Base-by-base conservation (phyloP, 2,888 invertebrate species). In the Drosophila pegasa region DNA sequence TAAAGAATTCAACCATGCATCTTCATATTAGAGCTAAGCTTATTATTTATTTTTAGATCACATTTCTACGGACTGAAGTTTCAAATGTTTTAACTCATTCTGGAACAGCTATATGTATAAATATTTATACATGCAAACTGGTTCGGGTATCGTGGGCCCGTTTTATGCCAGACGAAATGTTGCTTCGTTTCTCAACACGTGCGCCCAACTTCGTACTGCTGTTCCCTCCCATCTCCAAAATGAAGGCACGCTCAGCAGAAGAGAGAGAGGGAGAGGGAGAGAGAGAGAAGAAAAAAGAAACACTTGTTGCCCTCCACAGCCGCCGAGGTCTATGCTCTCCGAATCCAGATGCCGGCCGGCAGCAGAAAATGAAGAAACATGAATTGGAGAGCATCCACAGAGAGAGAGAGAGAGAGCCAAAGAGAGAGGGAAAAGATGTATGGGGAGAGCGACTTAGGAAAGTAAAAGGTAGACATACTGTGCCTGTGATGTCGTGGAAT, bases 281-380 rank as follows among this genome's bases (percentile, higher is more conserved):
- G 38, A 12, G 25, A 22, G 9, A 57, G 57, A 78, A 69, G 65
- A 63, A 70, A 63, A 41, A 50, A 16, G 57, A 75, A 77, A 58
- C 75, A 74, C 75, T 77, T 79, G 70, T 76, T 79, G 66, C 66
- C 60, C 64, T 75, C 57, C 4, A 16, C 48, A 50, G 55, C 47
- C 22, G 41, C 43, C 45, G 51, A 48, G 56, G 55, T 65, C 54
- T 50, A 38, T 51, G 60, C 61, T 75, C 75, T 75, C 35, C 41
- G 33, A 18, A 50, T 55, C 45, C 59, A 43, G 41, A 88, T 25
- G 83, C 83, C 89, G 83, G 83, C 83, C 89, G 89, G 87, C 71
- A 65, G 76, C 61, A 72, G 72, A 64, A 62, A 56, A 48, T 84
- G 67, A 66, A 65, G 37, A 67, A 64, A 71, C 65, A 41, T 54